phyloP scores from a whole-genome alignment of 1,140 invertebrate genomes.

The Drosophila tropicalis region DNA sequence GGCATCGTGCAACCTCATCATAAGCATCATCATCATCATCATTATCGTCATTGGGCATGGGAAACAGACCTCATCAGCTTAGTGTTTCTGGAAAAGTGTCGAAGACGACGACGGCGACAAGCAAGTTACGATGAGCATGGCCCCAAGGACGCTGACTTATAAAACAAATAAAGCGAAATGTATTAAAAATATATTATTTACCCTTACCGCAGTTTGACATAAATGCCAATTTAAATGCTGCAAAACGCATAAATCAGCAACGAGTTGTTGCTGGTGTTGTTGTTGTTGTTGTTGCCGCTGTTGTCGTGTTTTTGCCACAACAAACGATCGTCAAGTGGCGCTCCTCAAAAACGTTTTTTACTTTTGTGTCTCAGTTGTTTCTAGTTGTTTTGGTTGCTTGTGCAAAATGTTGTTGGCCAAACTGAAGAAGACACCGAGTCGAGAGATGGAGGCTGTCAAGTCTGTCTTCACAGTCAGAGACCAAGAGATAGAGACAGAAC shows the following conservation, averaged over 20 bases:
- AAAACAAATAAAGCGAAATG: constrained; percentile 78
- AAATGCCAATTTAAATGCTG: constrained; percentile 81
- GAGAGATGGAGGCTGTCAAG: constrained; percentile 2
- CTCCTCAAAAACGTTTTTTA: constrained; percentile 72
- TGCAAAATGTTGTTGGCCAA: constrained; percentile 41
- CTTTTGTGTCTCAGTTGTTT: not conserved
- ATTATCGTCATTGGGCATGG: constrained; percentile 56
- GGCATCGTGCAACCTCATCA: constrained; percentile 31
- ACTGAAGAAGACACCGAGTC: constrained; percentile 66
- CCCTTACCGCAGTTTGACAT: constrained; percentile 77
- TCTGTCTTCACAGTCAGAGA: not conserved
- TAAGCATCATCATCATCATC: constrained; percentile 17
- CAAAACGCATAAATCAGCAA: constrained; percentile 77
- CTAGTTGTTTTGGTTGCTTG: not conserved
- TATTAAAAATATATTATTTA: constrained; percentile 77
- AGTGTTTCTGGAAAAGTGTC: constrained; percentile 67
- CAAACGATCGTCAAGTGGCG: constrained; percentile 78
- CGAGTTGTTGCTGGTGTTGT: constrained; percentile 30
- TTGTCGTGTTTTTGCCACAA: constrained; percentile 50
- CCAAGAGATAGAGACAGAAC: constrained; percentile 34
- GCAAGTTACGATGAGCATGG: constrained; percentile 40
- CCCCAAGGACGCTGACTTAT: constrained; percentile 68
- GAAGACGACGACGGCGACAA: constrained; percentile 45
- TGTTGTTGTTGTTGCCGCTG: constrained; percentile 6
- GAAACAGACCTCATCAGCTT: constrained; percentile 45